phyloP scores from a whole-genome alignment of 2,113 vertebrate species.

The Chaetorhynchus papuensis region DNA sequence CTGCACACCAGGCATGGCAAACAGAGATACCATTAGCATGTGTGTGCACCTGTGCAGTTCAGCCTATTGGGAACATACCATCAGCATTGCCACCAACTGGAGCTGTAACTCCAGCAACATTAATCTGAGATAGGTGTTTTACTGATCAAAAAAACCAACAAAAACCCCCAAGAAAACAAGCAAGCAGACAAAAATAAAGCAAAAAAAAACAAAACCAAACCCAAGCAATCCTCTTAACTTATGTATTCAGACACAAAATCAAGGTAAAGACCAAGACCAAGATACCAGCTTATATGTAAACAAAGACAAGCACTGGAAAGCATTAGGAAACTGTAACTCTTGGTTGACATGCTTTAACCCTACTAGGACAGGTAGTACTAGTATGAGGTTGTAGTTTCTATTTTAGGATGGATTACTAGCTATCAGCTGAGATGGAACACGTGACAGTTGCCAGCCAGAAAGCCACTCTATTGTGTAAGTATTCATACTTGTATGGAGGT shows the following conservation, averaged over 20 bases:
- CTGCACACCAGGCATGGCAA: background rate
- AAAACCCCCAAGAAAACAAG: background rate
- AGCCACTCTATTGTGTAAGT: background rate
- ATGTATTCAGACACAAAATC: background rate
- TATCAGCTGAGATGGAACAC: background rate
- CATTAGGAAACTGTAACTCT: background rate
- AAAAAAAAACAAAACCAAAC: accelerated
- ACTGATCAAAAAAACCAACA: background rate
- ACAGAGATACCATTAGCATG: background rate
- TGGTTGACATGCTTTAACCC: background rate
- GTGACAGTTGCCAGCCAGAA: background rate
- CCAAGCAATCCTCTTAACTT: background rate
- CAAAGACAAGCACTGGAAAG: background rate
- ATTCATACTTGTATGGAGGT: background rate
- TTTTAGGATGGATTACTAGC: background rate
- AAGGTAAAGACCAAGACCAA: background rate
- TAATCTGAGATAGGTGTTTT: background rate
- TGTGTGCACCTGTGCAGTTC: background rate
- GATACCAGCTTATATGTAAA: background rate
- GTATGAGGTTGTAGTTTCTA: background rate
- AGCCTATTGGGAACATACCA: accelerated
- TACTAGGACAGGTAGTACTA: background rate
- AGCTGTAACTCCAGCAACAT: background rate
- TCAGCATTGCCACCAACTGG: background rate
- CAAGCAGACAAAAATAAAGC: background rate